phyloP scores from a whole-genome alignment of 2,888 invertebrate genomes.

The Periphyllus acericola region DNA sequence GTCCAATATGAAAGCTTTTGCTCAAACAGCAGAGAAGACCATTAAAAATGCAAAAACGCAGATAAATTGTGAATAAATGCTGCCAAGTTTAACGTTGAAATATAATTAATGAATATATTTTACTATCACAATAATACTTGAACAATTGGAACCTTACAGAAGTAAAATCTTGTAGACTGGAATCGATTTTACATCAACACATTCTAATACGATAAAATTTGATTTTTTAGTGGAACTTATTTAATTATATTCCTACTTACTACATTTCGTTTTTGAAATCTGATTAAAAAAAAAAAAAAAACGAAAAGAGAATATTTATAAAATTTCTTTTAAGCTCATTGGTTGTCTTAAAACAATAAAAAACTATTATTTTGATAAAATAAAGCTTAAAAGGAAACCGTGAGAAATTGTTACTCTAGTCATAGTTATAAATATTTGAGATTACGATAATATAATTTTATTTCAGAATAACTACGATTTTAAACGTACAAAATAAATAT shows the following conservation, averaged over 20 bases:
- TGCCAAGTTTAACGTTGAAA: slow-evolving; percentile 15
- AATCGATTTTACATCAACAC: background rate
- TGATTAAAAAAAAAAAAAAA: background rate
- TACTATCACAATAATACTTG: background rate
- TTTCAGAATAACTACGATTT: no score
- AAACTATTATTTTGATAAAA: background rate
- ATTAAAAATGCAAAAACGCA: background rate
- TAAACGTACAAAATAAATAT: background rate
- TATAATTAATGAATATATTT: background rate
- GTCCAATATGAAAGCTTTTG: background rate
- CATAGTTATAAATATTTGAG: slow-evolving; percentile 20
- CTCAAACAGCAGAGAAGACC: background rate
- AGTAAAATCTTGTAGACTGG: background rate
- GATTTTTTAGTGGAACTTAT: background rate
- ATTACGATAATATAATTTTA: background rate
- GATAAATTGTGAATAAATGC: slow-evolving; percentile 12
- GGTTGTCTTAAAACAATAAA: background rate
- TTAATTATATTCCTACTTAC: background rate
- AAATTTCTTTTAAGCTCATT: background rate
- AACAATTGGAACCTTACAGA: background rate
- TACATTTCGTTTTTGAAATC: background rate
- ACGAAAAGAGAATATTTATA: background rate
- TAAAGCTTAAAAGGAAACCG: background rate
- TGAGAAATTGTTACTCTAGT: background rate
- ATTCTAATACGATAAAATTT: background rate